Conservation (phyloP, 2,888 invertebrate species). For the Eupithecia pulchellata region DNA sequence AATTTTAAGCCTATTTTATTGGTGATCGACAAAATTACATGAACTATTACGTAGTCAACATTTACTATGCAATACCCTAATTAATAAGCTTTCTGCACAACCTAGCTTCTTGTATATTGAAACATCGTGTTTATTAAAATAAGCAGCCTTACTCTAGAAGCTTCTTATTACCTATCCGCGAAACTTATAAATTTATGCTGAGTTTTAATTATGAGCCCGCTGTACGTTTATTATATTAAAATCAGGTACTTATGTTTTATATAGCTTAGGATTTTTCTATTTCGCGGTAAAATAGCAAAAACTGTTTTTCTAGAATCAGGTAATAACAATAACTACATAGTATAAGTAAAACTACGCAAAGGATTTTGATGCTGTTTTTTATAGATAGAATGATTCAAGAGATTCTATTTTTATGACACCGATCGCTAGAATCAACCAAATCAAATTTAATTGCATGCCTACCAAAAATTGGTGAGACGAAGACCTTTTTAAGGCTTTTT, state of each 20-base stretch:
- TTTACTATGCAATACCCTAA: neutral
- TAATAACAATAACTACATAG: neutral
- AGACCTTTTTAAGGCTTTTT: no score
- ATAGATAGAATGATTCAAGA: no score
- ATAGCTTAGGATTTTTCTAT: neutral
- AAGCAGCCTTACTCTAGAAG: constrained; percentile 5
- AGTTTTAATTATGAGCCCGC: constrained; percentile 25
- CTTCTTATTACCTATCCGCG: constrained; percentile 14
- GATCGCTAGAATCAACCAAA: no score
- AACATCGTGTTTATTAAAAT: neutral
- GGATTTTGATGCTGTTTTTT: no score
- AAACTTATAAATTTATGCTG: constrained; percentile 22
- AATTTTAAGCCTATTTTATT: no score
- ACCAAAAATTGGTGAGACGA: no score
- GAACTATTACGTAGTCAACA: neutral
- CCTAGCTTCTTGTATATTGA: neutral
- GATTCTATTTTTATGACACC: no score
- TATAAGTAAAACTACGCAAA: no score
- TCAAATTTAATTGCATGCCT: no score
- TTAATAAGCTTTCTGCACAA: neutral
- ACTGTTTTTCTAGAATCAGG: neutral
- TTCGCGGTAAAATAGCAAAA: neutral
- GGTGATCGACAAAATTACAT: neutral
- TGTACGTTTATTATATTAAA: constrained; percentile 24
- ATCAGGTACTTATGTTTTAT: constrained; percentile 10